Conservation (phyloP, 2,888 invertebrate genomes). For the Hofmannophila pseudospretella region DNA sequence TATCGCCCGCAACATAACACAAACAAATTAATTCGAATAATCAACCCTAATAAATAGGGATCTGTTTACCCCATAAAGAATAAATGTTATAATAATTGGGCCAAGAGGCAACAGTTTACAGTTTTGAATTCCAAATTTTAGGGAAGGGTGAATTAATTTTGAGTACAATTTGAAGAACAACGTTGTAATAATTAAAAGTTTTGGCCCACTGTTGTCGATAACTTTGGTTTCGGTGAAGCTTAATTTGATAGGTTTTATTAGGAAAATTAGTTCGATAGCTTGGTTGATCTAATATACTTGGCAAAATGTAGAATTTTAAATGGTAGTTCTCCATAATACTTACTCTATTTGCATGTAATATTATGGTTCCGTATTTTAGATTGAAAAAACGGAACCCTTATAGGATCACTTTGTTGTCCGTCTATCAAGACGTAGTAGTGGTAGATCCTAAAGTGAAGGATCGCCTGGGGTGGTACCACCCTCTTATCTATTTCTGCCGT, state of each 20-base stretch:
- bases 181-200: slow-evolving; percentile 48
- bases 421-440: no score
- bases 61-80: slow-evolving; percentile 75
- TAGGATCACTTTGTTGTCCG: no score
- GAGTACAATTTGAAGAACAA: slow-evolving; percentile 40
- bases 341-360: no score
- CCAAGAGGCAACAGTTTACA: slow-evolving; percentile 66
- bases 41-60: slow-evolving; percentile 74
- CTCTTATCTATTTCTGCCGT: no score
- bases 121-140: slow-evolving; percentile 61
- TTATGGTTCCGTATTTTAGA: no score
- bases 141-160: slow-evolving; percentile 68
- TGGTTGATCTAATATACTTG: no score
- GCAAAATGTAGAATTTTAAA: no score
- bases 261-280: no score
- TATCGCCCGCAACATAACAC: slow-evolving; percentile 62
- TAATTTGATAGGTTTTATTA: not conserved
- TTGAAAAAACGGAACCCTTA: no score
- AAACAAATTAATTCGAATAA: slow-evolving; percentile 78
- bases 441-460: no score
- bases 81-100: slow-evolving; percentile 75
- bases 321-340: no score
- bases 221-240: not conserved
- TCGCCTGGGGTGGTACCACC: no score
- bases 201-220: not conserved